Evolutionary conservation across 2,888 invertebrate genomes (phyloP), one percentile per base, ranked within the genome.

Genomic region (Pegoplata infirma): DNA sequence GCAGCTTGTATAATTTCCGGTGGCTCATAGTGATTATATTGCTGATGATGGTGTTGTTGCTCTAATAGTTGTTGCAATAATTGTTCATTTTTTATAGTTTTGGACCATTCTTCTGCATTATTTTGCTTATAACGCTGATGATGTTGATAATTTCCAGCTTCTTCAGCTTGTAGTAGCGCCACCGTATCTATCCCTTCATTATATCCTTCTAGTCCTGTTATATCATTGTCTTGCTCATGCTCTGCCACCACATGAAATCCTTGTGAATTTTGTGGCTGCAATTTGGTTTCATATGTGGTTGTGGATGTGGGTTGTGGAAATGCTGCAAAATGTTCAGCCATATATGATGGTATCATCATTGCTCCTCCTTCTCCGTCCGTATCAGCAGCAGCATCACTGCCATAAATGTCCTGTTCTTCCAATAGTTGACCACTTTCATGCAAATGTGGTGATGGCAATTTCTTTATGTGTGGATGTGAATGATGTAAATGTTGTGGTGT

Each of bases 381-480:
- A 25, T 7, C 71, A 3, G 28, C 46, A 17, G 25, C 63, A 23
- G 53, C 66, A 10, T 25, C 59, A 10, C 53, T 61, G 6, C 44
- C 46, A 46, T 44, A 61, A 17, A 10, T 44, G 32, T 47, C 49
- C 12, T 51, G 66, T 8, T 56, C 79, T 6, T 76, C 55, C 56
- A 69, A 49, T 36, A 68, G 36, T 61, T 75, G 67, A 61, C 75
- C 74, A 75, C 55, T 75, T 68, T 76, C 59, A 64, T 76, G 67
- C 21, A 67, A 75, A 63, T 75, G 59, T 44, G 40, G 36, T 66
- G 51, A 81, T 83, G 71, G 81, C 82, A 69, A 72, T 85, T 68
- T 86, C 84, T 64, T 69, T 36, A 8, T 44, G 17, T 66, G 8
- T 12, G 47, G 67, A 7, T 75, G 74, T 32, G 8, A 44, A 66